phyloP scores from a whole-genome alignment of 2,113 vertebrate species.

The Puffinus mauretanicus region DNA sequence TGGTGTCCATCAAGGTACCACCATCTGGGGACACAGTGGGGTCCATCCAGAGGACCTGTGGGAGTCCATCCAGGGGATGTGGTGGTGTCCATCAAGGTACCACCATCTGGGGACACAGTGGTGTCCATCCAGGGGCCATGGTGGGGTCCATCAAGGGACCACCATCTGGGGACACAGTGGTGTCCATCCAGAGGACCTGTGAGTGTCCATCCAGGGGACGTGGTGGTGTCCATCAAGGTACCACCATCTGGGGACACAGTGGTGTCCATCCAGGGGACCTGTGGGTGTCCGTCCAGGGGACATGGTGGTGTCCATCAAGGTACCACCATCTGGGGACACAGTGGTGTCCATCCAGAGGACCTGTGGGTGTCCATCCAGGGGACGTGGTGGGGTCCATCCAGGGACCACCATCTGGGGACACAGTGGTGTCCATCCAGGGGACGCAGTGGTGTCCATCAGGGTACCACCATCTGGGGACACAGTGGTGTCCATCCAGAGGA shows the following conservation, averaged over 20 bases:
- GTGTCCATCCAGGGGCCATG: neutral
- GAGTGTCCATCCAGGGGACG: too few species aligned
- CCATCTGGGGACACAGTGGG: neutral
- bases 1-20: neutral
- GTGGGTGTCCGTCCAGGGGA: neutral
- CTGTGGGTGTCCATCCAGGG: neutral
- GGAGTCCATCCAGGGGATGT: neutral
- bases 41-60: neutral
- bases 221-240: neutral
- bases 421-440: too few species aligned
- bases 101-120: too few species aligned
- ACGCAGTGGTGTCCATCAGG: neutral
- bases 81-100: too few species aligned
- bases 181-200: too few species aligned
- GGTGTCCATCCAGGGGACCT: neutral
- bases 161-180: too few species aligned
- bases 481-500: neutral
- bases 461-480: neutral
- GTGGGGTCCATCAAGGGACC: too few species aligned
- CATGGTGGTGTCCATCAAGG: accelerated
- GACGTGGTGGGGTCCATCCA: neutral
- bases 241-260: neutral
- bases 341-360: neutral
- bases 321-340: too few species aligned
- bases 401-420: neutral